A percentile compares a stretch with the other conserved stretches of the same genome.
phyloP scores from a whole-genome alignment of 2,888 invertebrate genomes.

The Thysanoteuthis rhombus region DNA sequence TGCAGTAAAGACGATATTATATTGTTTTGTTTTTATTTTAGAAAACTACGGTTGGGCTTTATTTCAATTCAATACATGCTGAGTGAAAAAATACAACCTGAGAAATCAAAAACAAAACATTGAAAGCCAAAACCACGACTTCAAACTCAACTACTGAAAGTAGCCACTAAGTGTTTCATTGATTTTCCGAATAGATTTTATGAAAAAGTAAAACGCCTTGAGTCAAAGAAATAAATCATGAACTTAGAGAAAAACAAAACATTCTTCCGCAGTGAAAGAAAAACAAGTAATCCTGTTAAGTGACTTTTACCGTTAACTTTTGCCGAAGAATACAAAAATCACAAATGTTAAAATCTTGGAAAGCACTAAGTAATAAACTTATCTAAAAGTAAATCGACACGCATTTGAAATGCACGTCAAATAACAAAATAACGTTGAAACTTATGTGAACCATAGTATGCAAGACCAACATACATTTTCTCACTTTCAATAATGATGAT shows the following conservation, averaged over 20 bases:
- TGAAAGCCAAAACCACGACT: background rate
- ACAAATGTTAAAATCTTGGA: background rate
- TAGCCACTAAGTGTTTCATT: background rate
- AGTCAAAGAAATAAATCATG: background rate
- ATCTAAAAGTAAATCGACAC: background rate
- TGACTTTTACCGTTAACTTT: background rate
- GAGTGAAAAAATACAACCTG: too few species aligned
- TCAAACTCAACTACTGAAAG: background rate
- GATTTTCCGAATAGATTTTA: slow-evolving; percentile 12
- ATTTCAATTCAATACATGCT: too few species aligned
- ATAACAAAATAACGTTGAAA: too few species aligned
- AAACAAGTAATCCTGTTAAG: background rate
- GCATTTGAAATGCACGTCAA: background rate
- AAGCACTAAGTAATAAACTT: background rate
- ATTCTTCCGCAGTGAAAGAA: background rate
- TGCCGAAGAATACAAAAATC: background rate
- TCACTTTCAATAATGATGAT: too few species aligned
- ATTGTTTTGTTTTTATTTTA: too few species aligned
- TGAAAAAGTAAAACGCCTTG: background rate
- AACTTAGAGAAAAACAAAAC: background rate
- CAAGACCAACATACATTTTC: too few species aligned
- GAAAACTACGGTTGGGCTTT: too few species aligned
- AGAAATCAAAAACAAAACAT: background rate
- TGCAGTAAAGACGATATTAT: too few species aligned
- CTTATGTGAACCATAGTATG: background rate